Conservation (phyloP, 2,113 vertebrate species). For the Asarcornis scutulata region DNA sequence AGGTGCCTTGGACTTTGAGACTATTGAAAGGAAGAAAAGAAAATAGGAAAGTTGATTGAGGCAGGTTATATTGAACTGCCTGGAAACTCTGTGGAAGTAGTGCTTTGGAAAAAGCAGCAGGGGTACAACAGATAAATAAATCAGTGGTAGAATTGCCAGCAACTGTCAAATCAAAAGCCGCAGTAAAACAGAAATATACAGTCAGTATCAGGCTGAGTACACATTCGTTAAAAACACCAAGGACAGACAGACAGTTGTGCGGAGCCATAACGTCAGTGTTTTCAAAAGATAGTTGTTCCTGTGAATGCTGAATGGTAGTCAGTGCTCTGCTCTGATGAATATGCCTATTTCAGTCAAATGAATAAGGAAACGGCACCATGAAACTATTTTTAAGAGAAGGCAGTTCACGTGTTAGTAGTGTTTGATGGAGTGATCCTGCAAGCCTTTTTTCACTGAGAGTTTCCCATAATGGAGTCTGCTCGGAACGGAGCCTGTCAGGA, state of each 20-base stretch:
- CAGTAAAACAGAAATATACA: background rate
- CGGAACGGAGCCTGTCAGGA: background rate
- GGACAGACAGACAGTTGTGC: background rate
- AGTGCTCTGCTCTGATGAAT: background rate
- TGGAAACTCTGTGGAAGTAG: slow-evolving; percentile 9
- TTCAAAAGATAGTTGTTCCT: background rate
- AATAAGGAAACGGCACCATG: background rate
- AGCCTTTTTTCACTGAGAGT: background rate
- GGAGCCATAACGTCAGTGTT: background rate
- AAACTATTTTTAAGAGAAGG: background rate
- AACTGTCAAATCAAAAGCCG: slow-evolving; percentile 48
- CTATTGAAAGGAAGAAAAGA: slow-evolving; percentile 20
- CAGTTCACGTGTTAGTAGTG: background rate
- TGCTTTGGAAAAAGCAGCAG: slow-evolving; percentile 42
- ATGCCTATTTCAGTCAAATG: background rate
- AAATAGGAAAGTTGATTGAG: slow-evolving; percentile 58
- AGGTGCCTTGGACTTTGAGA: slow-evolving; percentile 17
- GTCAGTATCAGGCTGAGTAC: background rate
- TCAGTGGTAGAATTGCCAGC: slow-evolving; percentile 30
- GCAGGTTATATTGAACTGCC: slow-evolving; percentile 22
- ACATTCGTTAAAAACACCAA: slow-evolving; percentile 25
- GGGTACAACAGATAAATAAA: slow-evolving; percentile 34
- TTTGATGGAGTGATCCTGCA: background rate
- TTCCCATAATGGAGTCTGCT: background rate
- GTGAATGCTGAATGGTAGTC: background rate